Evolutionary conservation across 2,113 vertebrate genomes (phyloP), one percentile per base, ranked within the genome.

Genomic region (Petrocephalus zakoni): DNA sequence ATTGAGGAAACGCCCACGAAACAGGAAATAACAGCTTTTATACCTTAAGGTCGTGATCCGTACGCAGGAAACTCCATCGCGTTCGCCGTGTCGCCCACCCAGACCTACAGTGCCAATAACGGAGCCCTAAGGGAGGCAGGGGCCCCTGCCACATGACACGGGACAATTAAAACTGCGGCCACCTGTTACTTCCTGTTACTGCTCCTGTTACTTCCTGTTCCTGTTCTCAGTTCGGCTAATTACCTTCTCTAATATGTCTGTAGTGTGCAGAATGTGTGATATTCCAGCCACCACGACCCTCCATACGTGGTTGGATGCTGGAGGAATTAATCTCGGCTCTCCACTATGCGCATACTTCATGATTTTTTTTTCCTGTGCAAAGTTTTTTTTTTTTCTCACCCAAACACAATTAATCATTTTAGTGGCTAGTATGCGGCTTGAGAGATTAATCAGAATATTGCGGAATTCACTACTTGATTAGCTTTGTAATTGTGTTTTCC

Each of bases 391-490:
- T 21, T 2, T 17, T 13, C 34, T 75, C 68, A 42, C 34, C 6
- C 15, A 78, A 78, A 78, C 34, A 78, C 72, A 78, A 78, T 78
- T 42, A 78, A 78, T 78, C 72, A 78, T 42, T 42, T 29, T 37
- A 8, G 11, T 78, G 37, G 29, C 37, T 78, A 78, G 29, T 2
- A 19, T 78, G 72, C 72, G 42, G 17, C 34, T 15, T 78, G 34
- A 78, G 72, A 42, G 13, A 78, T 78, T 42, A 78, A 78, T 78
- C 72, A 78, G 72, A 78, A 78, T 75, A 75, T 42, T 78, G 72
- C 42, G 72, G 34, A 78, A 78, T 78, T 78, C 72, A 19, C 34
- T 78, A 78, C 37, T 78, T 78, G 72, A 78, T 78, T 78, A 6
- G 34, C 72, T 19, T 42, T 78, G 19, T 78, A 34, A 19, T 19